Evolutionary conservation across 2,797 vertebrate species (phyloP), one percentile per base, ranked within the genome.

Genomic region (Oreochromis grahami): DNA sequence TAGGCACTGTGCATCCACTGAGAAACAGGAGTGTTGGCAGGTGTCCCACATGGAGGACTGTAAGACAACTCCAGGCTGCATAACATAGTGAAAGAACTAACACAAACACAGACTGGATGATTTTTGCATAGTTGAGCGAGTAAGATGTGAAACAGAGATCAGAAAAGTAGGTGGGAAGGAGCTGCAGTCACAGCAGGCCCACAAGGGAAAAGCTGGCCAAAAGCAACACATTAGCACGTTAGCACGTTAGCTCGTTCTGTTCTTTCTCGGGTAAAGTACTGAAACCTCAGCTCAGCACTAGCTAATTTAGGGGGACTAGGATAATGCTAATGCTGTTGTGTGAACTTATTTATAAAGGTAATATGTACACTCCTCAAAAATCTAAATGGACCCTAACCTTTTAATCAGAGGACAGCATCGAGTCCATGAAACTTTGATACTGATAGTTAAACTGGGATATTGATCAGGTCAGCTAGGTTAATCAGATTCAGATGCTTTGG

Each of bases 11-110:
- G 56, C 78, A 43, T 87, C 88, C 36, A 12, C 85, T 38, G 88
- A 84, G 88, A 89, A 74, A 80, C 43, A 7, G 45, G 52, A 68
- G 85, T 87, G 91, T 84, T 93, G 91, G 82, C 91, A 91, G 85
- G 80, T 83, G 81, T 92, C 89, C 89, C 87, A 81, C 43, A 81
- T 76, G 4, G 63, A 83, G 34, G 53, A 87, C 87, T 91, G 85
- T 77, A 85, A 94, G 86, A 91, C 86, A 34, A 82, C 79, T 80
- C 53, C 83, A 80, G 43, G 89, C 76, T 86, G 68, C 72, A 84
- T 8, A 34, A 76, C 78, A 34, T 41, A 84, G 65, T 34, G 63
- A 78, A 76, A 80, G 45, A 74, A 84, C 48, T 8, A 87, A 84
- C 85, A 87, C 48, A 80, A 88, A 88, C 83, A 92, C 79, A 19